Conservation (phyloP, 1,140 invertebrate species). For the Amyelois transitella region DNA sequence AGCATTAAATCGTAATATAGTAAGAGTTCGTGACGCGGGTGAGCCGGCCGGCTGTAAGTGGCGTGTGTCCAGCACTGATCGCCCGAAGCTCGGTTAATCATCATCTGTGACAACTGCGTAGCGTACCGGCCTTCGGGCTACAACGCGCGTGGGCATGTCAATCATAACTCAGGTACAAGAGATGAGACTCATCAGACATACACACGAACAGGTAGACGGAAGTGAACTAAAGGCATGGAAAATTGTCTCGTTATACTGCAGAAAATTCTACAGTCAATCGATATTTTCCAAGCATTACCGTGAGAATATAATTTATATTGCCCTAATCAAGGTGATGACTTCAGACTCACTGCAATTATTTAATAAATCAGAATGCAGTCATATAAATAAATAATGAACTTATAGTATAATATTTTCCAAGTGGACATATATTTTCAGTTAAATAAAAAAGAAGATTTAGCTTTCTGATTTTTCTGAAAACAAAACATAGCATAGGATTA, state of each 20-base stretch:
- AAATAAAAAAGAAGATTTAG: too few relatives aligned
- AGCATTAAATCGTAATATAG: neutral
- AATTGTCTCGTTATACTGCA: neutral
- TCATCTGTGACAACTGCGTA: slow-evolving; percentile 60
- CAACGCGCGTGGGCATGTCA: slow-evolving; percentile 48
- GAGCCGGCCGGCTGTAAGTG: slow-evolving; percentile 27
- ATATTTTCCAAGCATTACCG: too few relatives aligned
- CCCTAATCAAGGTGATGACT: slow-evolving; percentile 20
- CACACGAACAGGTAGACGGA: neutral
- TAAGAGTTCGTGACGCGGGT: slow-evolving; percentile 2
- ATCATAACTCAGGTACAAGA: slow-evolving; percentile 51
- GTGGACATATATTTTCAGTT: too few relatives aligned
- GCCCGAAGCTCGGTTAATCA: slow-evolving; percentile 60
- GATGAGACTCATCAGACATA: slow-evolving; percentile 36
- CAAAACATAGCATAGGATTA: too few relatives aligned
- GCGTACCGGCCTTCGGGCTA: slow-evolving; percentile 45
- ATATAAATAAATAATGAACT: neutral
- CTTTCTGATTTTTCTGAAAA: too few relatives aligned
- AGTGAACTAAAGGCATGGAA: neutral
- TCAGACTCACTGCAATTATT: neutral
- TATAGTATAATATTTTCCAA: too few relatives aligned
- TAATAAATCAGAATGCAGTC: slow-evolving; percentile 8
- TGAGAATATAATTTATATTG: neutral
- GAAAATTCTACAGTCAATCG: too few relatives aligned
- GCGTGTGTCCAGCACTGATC: slow-evolving; percentile 62